Evolutionary conservation across 2,888 invertebrate species (phyloP).

Genomic region (Caenorhabditis macrosperma): DNA sequence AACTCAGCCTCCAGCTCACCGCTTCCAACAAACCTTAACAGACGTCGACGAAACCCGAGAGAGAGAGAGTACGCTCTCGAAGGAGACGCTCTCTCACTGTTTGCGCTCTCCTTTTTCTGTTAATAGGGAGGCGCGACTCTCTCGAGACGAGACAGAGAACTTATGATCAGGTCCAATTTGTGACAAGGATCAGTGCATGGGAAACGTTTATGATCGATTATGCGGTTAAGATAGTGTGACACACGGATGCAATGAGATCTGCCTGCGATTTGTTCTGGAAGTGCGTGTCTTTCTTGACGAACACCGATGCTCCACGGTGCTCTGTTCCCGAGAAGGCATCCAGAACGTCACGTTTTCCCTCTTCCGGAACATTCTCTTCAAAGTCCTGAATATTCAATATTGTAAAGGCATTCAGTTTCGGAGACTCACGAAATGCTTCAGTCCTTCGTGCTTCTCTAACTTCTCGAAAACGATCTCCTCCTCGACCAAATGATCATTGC

Average conservation of each 20-base stretch:
- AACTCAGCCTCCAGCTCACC: conserved; percentile 17
- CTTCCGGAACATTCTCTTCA: conserved; percentile 13
- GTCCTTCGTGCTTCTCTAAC: conserved; percentile 34
- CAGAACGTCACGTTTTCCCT: conserved; percentile 12
- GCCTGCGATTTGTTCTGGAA: conserved; percentile 47
- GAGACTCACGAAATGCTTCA: conserved; percentile 37
- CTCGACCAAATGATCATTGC: conserved; percentile 59
- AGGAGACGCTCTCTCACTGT: too few relatives aligned
- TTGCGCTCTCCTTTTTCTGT: too few relatives aligned
- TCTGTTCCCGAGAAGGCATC: conserved; percentile 8
- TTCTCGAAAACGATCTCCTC: conserved; percentile 35
- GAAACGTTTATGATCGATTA: not conserved
- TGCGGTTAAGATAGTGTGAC: conserved; percentile 8
- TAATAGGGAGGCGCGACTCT: too few relatives aligned
- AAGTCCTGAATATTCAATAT: conserved; percentile 22
- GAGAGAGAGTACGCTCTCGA: conserved; percentile 81
- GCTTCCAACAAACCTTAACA: conserved; percentile 21
- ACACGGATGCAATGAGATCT: conserved; percentile 13
- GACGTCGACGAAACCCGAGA: conserved; percentile 79
- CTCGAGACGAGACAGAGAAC: too few relatives aligned
- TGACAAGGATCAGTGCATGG: too few relatives aligned
- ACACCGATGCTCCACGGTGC: conserved; percentile 33
- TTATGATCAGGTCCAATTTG: too few relatives aligned
- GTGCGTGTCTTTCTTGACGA: conserved; percentile 40
- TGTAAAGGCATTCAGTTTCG: not conserved